Base-by-base conservation (phyloP, 2,113 vertebrate species). In the Todiramphus saurophagus region DNA sequence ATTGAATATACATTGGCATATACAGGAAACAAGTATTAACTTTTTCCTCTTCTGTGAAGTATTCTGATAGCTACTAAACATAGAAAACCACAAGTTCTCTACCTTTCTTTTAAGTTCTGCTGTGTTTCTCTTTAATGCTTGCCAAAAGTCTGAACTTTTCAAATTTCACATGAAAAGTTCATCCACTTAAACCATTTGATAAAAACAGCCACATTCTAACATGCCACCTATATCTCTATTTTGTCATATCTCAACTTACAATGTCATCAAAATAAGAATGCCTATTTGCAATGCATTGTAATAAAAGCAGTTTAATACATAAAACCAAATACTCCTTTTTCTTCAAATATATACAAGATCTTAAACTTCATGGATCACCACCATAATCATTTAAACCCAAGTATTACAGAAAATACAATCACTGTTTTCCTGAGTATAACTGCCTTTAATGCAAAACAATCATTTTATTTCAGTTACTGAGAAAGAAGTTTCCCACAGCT, bases 211-310 rank as follows among this genome's bases (percentile, higher is more conserved):
- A 43, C 25, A 79, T 64, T 68, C 13, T 64, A 81, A 60, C 0
- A 0, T 35, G 9, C 20, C 68, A 11, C 6, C 16, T 69, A 2
- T 56, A 30, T 16, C 4, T 78, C 6, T 55, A 1, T 48, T 37
- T 73, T 48, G 35, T 74, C 9, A 3, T 75, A 59, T 73, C 4
- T 69, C 30, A 69, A 11, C 2, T 44, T 55, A n/a, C 13, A 87
- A 25, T 5, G 21, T 33, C 59, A 91, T 35, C 35, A 63, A 44
- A n/a, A 66, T 59, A 69, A 43, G 16, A 88, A 75, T 33, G 35
- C 1, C 7, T 72, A 20, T 43, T 78, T 62, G 14, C 9, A 89
- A 60, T 59, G 17, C 10, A 51, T 16, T 63, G 5, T 31, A 59
- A 43, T 35, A 84, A 75, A 93, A 63, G 4, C 5, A 68, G 4